phyloP scores from a whole-genome alignment of 2,888 invertebrate species.

The Xylota sylvarum region DNA sequence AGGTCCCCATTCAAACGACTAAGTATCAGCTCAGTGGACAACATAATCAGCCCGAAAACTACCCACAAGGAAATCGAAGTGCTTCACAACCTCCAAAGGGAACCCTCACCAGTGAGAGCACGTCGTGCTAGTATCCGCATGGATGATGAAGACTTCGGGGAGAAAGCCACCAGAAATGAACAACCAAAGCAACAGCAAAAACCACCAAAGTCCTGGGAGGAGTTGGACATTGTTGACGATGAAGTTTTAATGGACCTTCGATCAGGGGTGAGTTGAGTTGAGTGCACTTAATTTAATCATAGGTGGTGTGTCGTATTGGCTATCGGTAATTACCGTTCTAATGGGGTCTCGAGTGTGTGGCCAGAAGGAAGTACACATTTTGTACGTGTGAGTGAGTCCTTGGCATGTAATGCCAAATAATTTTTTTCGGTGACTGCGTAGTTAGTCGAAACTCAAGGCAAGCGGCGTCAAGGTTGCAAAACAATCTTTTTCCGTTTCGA shows the following conservation, averaged over 20 bases:
- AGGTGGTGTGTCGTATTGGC: constrained; percentile 4
- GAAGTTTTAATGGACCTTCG: constrained; percentile 88
- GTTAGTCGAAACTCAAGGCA: constrained; percentile 7
- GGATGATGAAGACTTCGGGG: constrained; percentile 46
- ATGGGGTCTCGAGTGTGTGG: not conserved
- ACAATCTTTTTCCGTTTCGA: not conserved
- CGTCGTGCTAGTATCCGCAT: constrained; percentile 76
- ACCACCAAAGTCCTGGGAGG: constrained; percentile 86
- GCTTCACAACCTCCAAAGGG: constrained; percentile 89
- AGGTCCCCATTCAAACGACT: constrained; percentile 81
- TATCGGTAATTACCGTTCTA: constrained; percentile 30
- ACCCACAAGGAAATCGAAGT: constrained; percentile 89
- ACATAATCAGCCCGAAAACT: constrained; percentile 84
- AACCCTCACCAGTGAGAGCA: constrained; percentile 87
- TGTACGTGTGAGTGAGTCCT: constrained; percentile 22
- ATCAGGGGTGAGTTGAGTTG: constrained; percentile 89
- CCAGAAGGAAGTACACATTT: not conserved
- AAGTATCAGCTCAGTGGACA: constrained; percentile 85
- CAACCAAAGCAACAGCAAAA: constrained; percentile 65
- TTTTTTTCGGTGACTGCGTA: constrained; percentile 3
- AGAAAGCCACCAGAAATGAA: constrained; percentile 74
- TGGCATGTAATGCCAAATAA: constrained; percentile 30
- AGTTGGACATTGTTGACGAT: constrained; percentile 87
- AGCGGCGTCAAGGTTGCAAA: constrained; percentile 38
- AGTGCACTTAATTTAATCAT: constrained; percentile 20